phyloP scores from a whole-genome alignment of 2,797 vertebrate species.

The Tokudaia tokunoshimensis region DNA sequence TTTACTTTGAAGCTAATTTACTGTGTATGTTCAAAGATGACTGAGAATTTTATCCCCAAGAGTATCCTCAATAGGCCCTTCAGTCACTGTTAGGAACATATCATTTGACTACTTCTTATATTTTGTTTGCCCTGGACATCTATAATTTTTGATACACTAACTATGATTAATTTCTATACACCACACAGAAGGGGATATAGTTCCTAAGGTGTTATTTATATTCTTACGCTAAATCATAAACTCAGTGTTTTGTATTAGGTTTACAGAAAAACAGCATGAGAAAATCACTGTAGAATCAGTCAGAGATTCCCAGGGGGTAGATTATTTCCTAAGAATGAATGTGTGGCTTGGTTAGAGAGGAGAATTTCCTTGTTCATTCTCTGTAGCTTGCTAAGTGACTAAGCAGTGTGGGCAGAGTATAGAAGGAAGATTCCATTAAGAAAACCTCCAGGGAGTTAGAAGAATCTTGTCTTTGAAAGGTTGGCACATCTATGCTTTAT shows the following conservation, averaged over 20 bases:
- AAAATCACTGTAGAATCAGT: constrained; percentile 69
- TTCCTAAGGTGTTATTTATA: constrained; percentile 62
- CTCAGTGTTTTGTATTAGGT: constrained; percentile 54
- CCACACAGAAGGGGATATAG: not conserved
- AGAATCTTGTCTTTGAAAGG: not conserved
- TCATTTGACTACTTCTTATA: constrained; percentile 38
- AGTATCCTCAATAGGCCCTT: constrained; percentile 27
- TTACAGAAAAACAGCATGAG: constrained; percentile 65
- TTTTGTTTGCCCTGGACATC: constrained; percentile 38
- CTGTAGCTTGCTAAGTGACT: constrained; percentile 9
- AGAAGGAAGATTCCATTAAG: constrained; percentile 33
- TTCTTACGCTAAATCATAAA: constrained; percentile 53
- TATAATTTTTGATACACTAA: constrained; percentile 55
- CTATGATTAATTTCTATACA: constrained; percentile 59
- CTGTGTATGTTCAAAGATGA: constrained; percentile 59
- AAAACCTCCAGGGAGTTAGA: not conserved
- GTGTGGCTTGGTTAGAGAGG: constrained; percentile 27
- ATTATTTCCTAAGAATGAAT: constrained; percentile 64
- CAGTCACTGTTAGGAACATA: constrained; percentile 62
- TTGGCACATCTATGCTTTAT: not conserved
- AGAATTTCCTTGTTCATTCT: constrained; percentile 48
- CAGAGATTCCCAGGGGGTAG: constrained; percentile 15
- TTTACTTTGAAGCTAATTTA: constrained; percentile 75
- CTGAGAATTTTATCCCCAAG: constrained; percentile 54
- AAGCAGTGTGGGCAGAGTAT: not conserved